A percentile compares a stretch with the other conserved stretches of the same genome.
phyloP scores from a whole-genome alignment of 2,888 invertebrate genomes.

The Drosophila bunnanda region DNA sequence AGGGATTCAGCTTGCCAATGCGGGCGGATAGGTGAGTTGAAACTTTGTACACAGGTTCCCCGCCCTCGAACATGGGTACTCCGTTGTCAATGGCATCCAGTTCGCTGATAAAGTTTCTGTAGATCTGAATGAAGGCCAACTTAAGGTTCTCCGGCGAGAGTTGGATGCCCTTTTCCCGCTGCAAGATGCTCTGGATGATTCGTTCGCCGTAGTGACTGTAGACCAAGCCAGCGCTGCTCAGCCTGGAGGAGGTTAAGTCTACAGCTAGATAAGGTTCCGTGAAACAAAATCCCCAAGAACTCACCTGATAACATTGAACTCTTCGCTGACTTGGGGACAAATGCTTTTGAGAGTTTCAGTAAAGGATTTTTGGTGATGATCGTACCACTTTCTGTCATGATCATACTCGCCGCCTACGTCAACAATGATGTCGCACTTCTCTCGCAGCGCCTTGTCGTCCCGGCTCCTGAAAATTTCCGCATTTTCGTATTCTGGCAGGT shows the following conservation, averaged over 20 bases:
- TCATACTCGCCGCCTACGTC: slow-evolving; percentile 97
- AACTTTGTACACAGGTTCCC: slow-evolving; percentile 91
- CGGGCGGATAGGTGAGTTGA: slow-evolving; percentile 91
- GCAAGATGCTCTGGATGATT: slow-evolving; percentile 88
- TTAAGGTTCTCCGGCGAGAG: slow-evolving; percentile 86
- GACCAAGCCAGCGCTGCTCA: slow-evolving; percentile 97
- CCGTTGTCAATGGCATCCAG: slow-evolving; percentile 99
- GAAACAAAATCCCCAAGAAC: too few species aligned
- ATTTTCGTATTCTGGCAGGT: slow-evolving; percentile 91
- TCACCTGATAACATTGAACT: slow-evolving; percentile 87
- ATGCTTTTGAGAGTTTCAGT: slow-evolving; percentile 88
- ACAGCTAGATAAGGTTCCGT: neutral
- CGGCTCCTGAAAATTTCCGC: slow-evolving; percentile 91
- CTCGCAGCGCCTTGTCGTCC: slow-evolving; percentile 87
- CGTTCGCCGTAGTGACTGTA: slow-evolving; percentile 95
- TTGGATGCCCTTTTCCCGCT: slow-evolving; percentile 84
- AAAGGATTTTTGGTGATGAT: slow-evolving; percentile 96
- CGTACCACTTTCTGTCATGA: slow-evolving; percentile 91
- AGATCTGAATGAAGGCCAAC: slow-evolving; percentile 89
- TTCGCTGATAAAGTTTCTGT: slow-evolving; percentile 95
- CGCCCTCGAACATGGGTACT: slow-evolving; percentile 91
- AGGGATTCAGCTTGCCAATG: slow-evolving; percentile 91
- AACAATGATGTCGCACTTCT: slow-evolving; percentile 94
- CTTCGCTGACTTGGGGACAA: slow-evolving; percentile 87
- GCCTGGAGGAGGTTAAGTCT: slow-evolving; percentile 85